Evolutionary conservation across 2,797 vertebrate genomes (phyloP).

Genomic region (Podargus strigoides): DNA sequence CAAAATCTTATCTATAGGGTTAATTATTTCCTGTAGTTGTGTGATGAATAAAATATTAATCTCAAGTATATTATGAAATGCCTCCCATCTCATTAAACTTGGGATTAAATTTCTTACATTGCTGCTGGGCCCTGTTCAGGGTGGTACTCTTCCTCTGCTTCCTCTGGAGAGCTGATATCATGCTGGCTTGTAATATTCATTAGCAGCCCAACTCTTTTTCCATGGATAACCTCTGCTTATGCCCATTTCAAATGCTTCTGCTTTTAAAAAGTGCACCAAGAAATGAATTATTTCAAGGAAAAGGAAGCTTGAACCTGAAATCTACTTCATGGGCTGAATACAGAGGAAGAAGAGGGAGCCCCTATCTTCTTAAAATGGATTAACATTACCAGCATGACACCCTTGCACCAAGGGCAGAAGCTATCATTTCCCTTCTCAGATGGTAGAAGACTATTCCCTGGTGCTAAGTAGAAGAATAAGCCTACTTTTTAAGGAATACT

Average conservation of each 20-base stretch:
- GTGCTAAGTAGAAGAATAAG: neutral
- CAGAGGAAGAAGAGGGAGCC: neutral
- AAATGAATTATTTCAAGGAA: neutral
- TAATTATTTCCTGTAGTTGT: constrained; percentile 34
- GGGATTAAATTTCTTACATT: neutral
- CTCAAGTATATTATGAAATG: neutral
- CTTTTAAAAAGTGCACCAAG: neutral
- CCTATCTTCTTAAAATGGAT: neutral
- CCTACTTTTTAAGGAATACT: neutral
- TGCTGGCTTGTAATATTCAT: neutral
- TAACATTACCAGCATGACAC: neutral
- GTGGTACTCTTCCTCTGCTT: neutral
- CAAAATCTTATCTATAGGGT: neutral
- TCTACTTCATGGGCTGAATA: neutral
- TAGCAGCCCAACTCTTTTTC: constrained; percentile 12
- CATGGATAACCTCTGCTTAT: neutral
- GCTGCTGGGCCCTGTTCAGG: neutral
- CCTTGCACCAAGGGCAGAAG: neutral
- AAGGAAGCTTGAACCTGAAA: neutral
- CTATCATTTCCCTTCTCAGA: neutral
- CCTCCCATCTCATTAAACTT: neutral
- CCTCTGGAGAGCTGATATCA: constrained; percentile 38
- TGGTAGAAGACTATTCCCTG: neutral
- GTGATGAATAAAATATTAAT: constrained; percentile 1
- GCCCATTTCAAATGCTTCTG: neutral